Evolutionary conservation across 2,113 vertebrate genomes (phyloP).

Genomic region (Ia io): DNA sequence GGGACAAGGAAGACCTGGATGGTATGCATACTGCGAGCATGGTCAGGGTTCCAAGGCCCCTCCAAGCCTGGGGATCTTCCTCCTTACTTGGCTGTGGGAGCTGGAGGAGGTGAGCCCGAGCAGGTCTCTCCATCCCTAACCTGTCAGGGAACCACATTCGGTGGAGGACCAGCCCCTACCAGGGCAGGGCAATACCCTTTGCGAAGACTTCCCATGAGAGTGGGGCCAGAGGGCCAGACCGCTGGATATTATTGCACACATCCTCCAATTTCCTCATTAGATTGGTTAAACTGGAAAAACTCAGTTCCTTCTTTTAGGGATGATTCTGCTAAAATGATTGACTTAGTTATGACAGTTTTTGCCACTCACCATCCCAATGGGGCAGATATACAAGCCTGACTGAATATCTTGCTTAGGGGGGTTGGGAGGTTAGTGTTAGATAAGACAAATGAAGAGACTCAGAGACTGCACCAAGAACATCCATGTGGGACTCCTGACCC

Average conservation of each 20-base stretch:
- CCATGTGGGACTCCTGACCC: no score
- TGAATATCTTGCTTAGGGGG: no score
- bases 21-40: background rate
- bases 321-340: background rate
- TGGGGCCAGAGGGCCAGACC: background rate
- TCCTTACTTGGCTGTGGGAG: background rate
- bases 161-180: no score
- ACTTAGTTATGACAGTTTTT: background rate
- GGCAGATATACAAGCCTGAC: no score
- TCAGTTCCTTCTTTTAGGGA: no score
- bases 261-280: background rate
- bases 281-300: background rate
- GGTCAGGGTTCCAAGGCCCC: background rate
- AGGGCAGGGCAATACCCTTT: no score
- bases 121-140: background rate
- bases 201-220: no score
- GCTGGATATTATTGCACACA: background rate
- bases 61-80: background rate
- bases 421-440: no score
- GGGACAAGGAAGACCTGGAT: background rate
- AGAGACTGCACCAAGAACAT: no score
- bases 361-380: no score
- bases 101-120: background rate
- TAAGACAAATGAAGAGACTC: no score
- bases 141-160: background rate